Evolutionary conservation across 1,140 invertebrate genomes (phyloP), one percentile per base, ranked within the genome.

Genomic region (Lineus longissimus): DNA sequence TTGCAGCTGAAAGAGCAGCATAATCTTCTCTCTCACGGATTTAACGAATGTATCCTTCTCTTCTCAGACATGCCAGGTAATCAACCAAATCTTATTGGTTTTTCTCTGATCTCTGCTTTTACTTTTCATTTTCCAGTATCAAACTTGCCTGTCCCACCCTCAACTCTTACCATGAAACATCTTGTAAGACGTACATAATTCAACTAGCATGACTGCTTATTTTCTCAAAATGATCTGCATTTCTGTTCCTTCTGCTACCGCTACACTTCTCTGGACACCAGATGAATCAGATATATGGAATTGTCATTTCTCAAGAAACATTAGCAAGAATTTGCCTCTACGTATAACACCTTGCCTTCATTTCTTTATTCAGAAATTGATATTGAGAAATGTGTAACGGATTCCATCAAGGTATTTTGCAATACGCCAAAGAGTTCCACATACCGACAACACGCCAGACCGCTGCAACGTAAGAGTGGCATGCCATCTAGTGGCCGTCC

Each of bases 31-130:
- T 86, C 87, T 7, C 95, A 91, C 25, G 94, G 94, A 1, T 98
- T 98, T 78, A 98, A 98, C 76, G 96, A 98, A 74, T 98, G 95
- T 74, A 98, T 98, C 69, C 82, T 98, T 40, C 83, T 98, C 13
- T 98, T 98, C 82, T 97, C 95, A 41, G 95, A 98, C 84, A 86
- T 98, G 76, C 96, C 95, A n/a, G 86, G 86, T 87, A 59, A 36
- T 29, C 51, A 15, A 55, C 36, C 59, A 4, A n/a, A 22, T 1
- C 27, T 22, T 45, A 1, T 55, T 40, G 29, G 22, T 1, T 56
- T 17, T 19, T 15, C 41, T 40, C 15, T 23, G 1, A n/a, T n/a
- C n/a, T n/a, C n/a, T n/a, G n/a, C n/a, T n/a, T n/a, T n/a, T n/a
- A n/a, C 1, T 1, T n/a, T 25, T 29, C 27, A 11, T 33, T n/a